Conservation (phyloP, 2,888 invertebrate genomes). For the Sphecodes monilicornis region DNA sequence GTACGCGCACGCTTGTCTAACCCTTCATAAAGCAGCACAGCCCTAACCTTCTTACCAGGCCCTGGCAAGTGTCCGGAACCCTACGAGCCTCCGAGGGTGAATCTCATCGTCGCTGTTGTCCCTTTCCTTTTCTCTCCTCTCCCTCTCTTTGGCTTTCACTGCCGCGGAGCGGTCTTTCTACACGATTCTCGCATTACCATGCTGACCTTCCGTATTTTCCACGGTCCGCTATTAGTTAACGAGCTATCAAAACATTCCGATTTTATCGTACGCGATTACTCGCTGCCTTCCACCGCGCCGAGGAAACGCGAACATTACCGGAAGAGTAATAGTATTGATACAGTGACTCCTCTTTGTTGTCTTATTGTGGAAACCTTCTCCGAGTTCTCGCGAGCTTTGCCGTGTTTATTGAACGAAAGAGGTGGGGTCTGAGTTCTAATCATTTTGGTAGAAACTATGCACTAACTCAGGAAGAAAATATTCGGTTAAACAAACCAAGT, state of each 20-base stretch:
- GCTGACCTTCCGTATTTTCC: constrained; percentile 65
- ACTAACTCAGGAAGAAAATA: not conserved
- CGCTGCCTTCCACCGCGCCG: not conserved
- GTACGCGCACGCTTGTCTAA: constrained; percentile 53
- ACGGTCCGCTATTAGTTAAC: constrained; percentile 79
- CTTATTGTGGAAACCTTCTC: not conserved
- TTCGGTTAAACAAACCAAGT: not conserved
- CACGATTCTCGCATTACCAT: constrained; percentile 81
- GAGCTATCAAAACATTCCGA: constrained; percentile 68
- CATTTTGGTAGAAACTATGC: not conserved
- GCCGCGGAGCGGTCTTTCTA: constrained; percentile 64
- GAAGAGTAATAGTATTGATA: not conserved
- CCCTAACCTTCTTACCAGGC: constrained; percentile 48
- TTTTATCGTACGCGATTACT: constrained; percentile 53
- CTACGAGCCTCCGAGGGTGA: constrained; percentile 30
- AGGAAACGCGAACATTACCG: not conserved
- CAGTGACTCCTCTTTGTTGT: constrained; percentile 5
- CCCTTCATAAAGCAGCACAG: constrained; percentile 59
- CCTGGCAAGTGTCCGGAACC: constrained; percentile 31
- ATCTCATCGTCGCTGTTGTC: not conserved
- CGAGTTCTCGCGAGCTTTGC: not conserved
- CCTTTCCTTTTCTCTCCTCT: not conserved
- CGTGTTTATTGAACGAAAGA: not conserved
- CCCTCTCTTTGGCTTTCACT: not conserved
- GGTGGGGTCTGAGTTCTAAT: not conserved